phyloP scores from a whole-genome alignment of 2,888 invertebrate genomes.

The Acleris sparsana region DNA sequence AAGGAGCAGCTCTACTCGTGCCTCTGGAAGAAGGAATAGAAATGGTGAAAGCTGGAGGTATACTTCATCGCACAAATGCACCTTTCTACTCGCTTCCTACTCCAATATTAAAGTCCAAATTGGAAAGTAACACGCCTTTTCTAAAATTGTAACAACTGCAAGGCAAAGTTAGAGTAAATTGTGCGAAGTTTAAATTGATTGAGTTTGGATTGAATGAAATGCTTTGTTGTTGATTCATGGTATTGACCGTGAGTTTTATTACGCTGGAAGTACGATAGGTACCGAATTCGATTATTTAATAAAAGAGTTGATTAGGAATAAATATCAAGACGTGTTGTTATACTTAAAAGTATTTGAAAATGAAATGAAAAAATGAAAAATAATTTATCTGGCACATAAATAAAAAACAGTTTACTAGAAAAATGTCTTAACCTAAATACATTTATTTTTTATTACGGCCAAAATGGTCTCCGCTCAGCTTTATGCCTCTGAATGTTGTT shows the following conservation, averaged over 20 bases:
- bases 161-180: slow-evolving; percentile 26
- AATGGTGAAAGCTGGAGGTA: slow-evolving; percentile 69
- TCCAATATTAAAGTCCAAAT: neutral
- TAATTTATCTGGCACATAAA: too few relatives aligned
- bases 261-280: neutral
- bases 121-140: neutral
- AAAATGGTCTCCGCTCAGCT: too few relatives aligned
- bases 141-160: slow-evolving; percentile 7
- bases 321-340: too few relatives aligned
- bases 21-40: slow-evolving; percentile 59
- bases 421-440: too few relatives aligned
- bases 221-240: slow-evolving; percentile 13
- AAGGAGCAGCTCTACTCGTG: slow-evolving; percentile 48
- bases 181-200: slow-evolving; percentile 31
- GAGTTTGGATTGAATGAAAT: slow-evolving; percentile 29
- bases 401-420: too few relatives aligned
- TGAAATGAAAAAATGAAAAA: too few relatives aligned
- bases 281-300: neutral
- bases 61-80: neutral
- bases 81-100: neutral
- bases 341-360: too few relatives aligned
- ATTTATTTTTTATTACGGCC: too few relatives aligned
- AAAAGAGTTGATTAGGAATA: too few relatives aligned
- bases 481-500: too few relatives aligned
- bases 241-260: slow-evolving; percentile 6